These are phyloP conservation scores for Latrodectus elegans DNA, from an alignment of 2,888 invertebrate species.

Conservation along the genomic window DNA sequence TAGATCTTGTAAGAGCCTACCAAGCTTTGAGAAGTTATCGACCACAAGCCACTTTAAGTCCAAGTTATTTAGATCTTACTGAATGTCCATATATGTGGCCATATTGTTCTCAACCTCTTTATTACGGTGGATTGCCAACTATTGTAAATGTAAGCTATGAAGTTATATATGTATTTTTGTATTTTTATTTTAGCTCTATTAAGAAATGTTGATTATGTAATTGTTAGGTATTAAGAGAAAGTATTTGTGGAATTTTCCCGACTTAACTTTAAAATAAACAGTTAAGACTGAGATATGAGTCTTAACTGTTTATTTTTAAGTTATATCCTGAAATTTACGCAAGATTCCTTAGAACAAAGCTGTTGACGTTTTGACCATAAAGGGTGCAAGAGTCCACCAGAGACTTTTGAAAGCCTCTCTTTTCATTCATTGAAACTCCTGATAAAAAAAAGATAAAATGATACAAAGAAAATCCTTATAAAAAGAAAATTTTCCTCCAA, in stretches of 20 bases:
- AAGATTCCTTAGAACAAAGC: too few relatives aligned
- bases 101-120: constrained; percentile 95
- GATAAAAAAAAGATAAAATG: too few relatives aligned
- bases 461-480: too few relatives aligned
- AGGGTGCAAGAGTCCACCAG: too few relatives aligned
- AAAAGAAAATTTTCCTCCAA: too few relatives aligned
- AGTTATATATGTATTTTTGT: neutral
- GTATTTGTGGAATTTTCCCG: neutral
- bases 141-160: constrained; percentile 83
- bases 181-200: neutral
- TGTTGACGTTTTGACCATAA: too few relatives aligned
- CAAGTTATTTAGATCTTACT: constrained; percentile 91
- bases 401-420: too few relatives aligned
- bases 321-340: too few relatives aligned
- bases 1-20: constrained; percentile 91
- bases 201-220: neutral
- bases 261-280: neutral
- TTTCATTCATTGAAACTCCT: too few relatives aligned
- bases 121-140: constrained; percentile 88
- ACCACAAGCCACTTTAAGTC: constrained; percentile 80
- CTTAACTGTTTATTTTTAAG: too few relatives aligned
- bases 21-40: constrained; percentile 81
- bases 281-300: too few relatives aligned
- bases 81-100: constrained; percentile 99
- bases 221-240: neutral